These are phyloP conservation scores for Cylloceria caligata DNA, from an alignment of 2,888 invertebrate species.

Conservation along the genomic window DNA sequence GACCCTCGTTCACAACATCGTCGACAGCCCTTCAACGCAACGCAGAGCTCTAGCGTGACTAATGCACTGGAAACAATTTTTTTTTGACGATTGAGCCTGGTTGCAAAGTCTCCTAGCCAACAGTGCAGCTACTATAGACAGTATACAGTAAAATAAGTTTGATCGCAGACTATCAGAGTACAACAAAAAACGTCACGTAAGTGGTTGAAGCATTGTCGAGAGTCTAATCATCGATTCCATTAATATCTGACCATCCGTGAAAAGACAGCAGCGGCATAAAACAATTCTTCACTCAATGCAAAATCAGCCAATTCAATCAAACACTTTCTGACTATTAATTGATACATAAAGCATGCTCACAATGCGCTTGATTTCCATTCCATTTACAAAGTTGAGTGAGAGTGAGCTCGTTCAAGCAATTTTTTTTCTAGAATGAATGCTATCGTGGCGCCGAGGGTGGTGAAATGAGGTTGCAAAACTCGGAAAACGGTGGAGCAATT, in stretches of 20 bases:
- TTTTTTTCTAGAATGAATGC: slow-evolving; percentile 16
- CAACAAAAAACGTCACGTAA: slow-evolving; percentile 7
- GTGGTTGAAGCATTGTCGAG: neutral
- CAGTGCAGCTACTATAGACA: slow-evolving; percentile 23
- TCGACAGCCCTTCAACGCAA: slow-evolving; percentile 58
- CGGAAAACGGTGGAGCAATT: slow-evolving; percentile 2
- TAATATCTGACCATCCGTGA: slow-evolving; percentile 37
- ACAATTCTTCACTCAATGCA: slow-evolving; percentile 43
- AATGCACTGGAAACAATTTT: slow-evolving; percentile 79
- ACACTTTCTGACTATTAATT: slow-evolving; percentile 24
- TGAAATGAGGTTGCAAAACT: neutral
- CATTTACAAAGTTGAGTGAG: neutral
- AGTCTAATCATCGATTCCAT: slow-evolving; percentile 29
- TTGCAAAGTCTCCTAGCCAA: neutral
- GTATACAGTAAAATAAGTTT: slow-evolving; percentile 4
- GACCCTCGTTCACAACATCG: slow-evolving; percentile 40
- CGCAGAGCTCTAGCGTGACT: slow-evolving; percentile 65
- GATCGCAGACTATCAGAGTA: slow-evolving; percentile 17
- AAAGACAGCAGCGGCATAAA: slow-evolving; percentile 8
- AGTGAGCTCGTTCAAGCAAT: slow-evolving; percentile 24
- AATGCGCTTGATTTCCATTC: slow-evolving; percentile 8
- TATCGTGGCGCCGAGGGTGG: neutral
- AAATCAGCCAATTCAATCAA: slow-evolving; percentile 36
- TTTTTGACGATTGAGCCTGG: slow-evolving; percentile 69
- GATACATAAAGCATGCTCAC: slow-evolving; percentile 17